These are phyloP conservation scores for Lobophora halterata DNA, from an alignment of 2,888 invertebrate species.

Conservation along the genomic window DNA sequence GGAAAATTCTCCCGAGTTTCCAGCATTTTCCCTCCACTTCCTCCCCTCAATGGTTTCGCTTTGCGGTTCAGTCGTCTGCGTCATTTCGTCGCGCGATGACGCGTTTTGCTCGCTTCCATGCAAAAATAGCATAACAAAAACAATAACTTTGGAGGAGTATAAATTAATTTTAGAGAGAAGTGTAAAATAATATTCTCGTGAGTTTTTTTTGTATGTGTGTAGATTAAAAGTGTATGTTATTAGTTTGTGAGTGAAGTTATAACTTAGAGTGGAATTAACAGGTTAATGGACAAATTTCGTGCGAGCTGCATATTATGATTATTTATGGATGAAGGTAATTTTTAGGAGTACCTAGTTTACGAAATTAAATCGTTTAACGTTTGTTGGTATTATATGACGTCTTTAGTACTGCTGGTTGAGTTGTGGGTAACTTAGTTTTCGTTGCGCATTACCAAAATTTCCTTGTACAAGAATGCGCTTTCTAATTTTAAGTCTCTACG, in stretches of 20 bases:
- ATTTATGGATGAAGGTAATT: conserved; percentile 10
- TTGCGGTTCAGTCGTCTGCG: conserved; percentile 50
- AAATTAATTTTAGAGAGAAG: not conserved
- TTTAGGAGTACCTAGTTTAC: not conserved
- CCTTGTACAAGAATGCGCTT: too few relatives aligned
- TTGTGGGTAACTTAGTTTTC: too few relatives aligned
- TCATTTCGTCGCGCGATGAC: conserved; percentile 41
- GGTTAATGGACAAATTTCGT: conserved; percentile 15
- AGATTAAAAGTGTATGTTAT: not conserved
- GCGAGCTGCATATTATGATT: conserved; percentile 11
- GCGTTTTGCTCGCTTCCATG: conserved; percentile 9
- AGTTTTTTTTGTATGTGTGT: not conserved
- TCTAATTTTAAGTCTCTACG: too few relatives aligned
- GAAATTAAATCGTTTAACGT: not conserved
- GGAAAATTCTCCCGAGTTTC: conserved; percentile 3
- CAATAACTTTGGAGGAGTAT: conserved; percentile 12
- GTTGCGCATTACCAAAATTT: too few relatives aligned
- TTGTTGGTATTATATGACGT: not conserved
- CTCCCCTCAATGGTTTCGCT: conserved; percentile 5
- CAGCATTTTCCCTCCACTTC: conserved; percentile 21
- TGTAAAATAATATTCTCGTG: conserved; percentile 8
- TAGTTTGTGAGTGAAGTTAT: conserved; percentile 3
- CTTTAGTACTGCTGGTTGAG: too few relatives aligned
- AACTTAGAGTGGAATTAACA: conserved; percentile 9
- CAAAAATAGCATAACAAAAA: conserved; percentile 18